These are phyloP conservation scores for Macrophya annulata DNA, from an alignment of 2,888 invertebrate genomes.

Conservation along the genomic window DNA sequence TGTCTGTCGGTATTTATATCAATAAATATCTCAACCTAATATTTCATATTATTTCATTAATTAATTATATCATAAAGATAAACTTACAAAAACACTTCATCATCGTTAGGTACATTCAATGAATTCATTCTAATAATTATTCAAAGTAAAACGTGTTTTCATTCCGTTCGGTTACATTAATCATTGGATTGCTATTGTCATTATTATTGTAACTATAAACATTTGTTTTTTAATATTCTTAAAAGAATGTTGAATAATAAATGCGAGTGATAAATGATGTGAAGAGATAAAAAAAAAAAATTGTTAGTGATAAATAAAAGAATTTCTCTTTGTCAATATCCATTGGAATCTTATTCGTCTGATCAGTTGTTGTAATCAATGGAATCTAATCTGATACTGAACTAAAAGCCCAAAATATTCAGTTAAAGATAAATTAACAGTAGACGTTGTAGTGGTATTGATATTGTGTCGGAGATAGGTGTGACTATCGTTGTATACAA, in stretches of 20 bases:
- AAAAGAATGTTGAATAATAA: not conserved
- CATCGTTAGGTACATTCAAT: not conserved
- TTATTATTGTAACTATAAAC: not conserved
- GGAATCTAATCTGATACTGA: slow-evolving; percentile 27
- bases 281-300: not conserved
- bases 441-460: too few species aligned
- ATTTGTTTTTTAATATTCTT: not conserved
- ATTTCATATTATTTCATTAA: not conserved
- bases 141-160: not conserved
- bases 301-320: not conserved
- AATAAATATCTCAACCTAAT: not conserved
- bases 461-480: not conserved
- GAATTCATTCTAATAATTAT: not conserved
- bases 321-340: not conserved
- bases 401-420: slow-evolving; percentile 3
- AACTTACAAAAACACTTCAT: not conserved
- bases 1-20: slow-evolving; percentile 43
- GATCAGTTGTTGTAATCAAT: not conserved
- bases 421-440: slow-evolving; percentile 16
- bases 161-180: not conserved
- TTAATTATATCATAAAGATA: not conserved
- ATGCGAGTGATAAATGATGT: not conserved
- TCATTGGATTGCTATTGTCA: not conserved
- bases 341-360: not conserved
- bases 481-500: slow-evolving; percentile 11